Base-by-base conservation (phyloP, 2,797 vertebrate species). In the Myoxocephalus aenaeus region DNA sequence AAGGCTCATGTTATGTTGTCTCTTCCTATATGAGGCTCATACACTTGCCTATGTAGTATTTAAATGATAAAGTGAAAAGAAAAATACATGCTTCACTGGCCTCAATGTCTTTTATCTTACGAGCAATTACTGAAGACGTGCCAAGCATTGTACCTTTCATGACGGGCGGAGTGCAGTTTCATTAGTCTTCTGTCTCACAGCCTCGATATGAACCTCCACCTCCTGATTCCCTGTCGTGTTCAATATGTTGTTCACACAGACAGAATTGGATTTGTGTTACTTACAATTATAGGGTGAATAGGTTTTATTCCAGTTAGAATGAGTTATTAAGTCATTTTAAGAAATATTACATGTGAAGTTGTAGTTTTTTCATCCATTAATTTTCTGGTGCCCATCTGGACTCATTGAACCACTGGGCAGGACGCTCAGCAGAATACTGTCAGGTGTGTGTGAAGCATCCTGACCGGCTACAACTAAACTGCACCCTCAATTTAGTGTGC, bases 111-210 rank as follows among this genome's bases (percentile, higher is more conserved):
- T 38, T 51, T 15, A 50, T 44, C 32, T 34, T 22, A n/a, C 7
- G 22, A 57, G 42, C 2, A 0, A 59, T 50, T n/a, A 68, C 51
- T 75, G n/a, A 54, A 73, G 65, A 51, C 46, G n/a, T n/a, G n/a
- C n/a, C n/a, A n/a, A n/a, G n/a, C 17, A 11, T 25, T 36, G 27
- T 13, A 13, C 20, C 40, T 66, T 62, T 66, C n/a, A 58, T 62
- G 17, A 27, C 3, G 13, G 15, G 36, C 66, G 65, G 58, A 56
- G 61, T 14, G 20, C 53, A 66, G n/a, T 50, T 59, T 58, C 42
- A 76, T 17, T 10, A 27, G 14, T 78, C 29, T 71, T 56, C 14
- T 48, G 50, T 58, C 57, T 67, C 32, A 38, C 18, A 67, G 70
- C 34, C n/a, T 56, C 11, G 10, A 44, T 51, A 70, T 59, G 17